Evolutionary conservation across 2,888 invertebrate species (phyloP), one percentile per base, ranked within the genome.

Genomic region (Thecocarcelia acutangulata): DNA sequence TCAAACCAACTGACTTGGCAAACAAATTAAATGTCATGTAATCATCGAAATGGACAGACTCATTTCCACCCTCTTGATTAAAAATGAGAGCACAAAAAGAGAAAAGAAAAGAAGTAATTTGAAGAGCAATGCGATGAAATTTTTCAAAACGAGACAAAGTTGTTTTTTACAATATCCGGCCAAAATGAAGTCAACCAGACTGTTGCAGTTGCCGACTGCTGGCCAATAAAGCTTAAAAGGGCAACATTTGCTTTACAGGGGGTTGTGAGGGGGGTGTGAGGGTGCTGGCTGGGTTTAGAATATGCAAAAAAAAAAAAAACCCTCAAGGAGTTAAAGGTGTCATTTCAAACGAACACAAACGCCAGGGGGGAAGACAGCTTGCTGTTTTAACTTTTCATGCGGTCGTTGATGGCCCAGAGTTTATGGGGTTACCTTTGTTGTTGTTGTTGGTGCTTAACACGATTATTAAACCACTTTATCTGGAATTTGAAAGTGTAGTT

Each of bases 1-100:
- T 77, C 68, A 77, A 73, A 69, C 77, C 15, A 72, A 66, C 61
- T 69, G 37, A 69, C 64, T 58, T 19, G 48, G 59, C 70, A 56
- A 73, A 66, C 80, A 75, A 76, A 72, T 76, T 72, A 69, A 74
- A 69, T 68, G 54, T 73, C 75, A 80, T 70, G 68, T 66, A 64
- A 74, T 52, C 13, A 50, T 21, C 13, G 3, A 12, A 19, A 58
- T n/a, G 19, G 24, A 46, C 63, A 69, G 52, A 54, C 24, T 15
- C 50, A 42, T 74, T 64, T 48, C 76, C 68, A 76, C 76, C 76
- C 61, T 54, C 37, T 69, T 46, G 33, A 28, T 42, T 50, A 37
- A 15, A 50, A 21, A 42, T 17, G n/a, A 2, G 8, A n/a, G 21
- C 19, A 24, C 44, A 13, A 15, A 33, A 8, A 13, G 6, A n/a